Base-by-base conservation (phyloP, 1,140 invertebrate species). In the Drosophila tsacasi region DNA sequence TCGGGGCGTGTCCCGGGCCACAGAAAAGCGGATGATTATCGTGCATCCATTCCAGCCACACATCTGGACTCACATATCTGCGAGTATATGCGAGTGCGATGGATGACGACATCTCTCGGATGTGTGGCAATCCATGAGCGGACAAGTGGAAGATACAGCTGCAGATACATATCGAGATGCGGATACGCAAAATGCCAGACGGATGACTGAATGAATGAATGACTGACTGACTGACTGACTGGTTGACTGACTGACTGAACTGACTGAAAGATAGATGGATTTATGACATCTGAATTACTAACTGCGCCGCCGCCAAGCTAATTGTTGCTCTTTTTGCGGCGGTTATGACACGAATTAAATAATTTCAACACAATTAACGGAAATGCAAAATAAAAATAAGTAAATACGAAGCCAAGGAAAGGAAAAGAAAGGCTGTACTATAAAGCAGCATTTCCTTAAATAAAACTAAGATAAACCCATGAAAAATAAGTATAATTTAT, bases 281-380 rank as follows among this genome's bases (percentile, higher is more conserved):
- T 90, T 89, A 89, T 89, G 84, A 90, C 85, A 89, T 84, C 90
- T 90, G 84, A 87, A 89, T 85, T 84, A 84, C 78, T 78, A 77
- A 69, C 79, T 75, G 76, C 72, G 79, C 69, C 62, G 71, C 71
- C 64, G 49, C 72, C 59, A 72, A 69, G 81, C 83, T 84, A 89
- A 86, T 81, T 89, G 68, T 46, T 65, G 62, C 42, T 76, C 32
- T 40, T 49, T 47, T 47, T 47, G 69, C 68, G 32, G 21, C 23
- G 27, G 42, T 81, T 76, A 78, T 83, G 76, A 73, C 77, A 77
- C 75, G 74, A 82, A 85, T 86, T 81, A 81, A 83, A 89, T 78
- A 89, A 87, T 86, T 87, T 79, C 54, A 58, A 63, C 58, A 59
- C 60, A 80, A 83, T 81, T 74, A 84, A 72, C 83, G 84, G 84